A percentile compares a stretch with the other conserved stretches of the same genome.
phyloP scores from a whole-genome alignment of 1,140 invertebrate species.

The Chlorops oryzae region DNA sequence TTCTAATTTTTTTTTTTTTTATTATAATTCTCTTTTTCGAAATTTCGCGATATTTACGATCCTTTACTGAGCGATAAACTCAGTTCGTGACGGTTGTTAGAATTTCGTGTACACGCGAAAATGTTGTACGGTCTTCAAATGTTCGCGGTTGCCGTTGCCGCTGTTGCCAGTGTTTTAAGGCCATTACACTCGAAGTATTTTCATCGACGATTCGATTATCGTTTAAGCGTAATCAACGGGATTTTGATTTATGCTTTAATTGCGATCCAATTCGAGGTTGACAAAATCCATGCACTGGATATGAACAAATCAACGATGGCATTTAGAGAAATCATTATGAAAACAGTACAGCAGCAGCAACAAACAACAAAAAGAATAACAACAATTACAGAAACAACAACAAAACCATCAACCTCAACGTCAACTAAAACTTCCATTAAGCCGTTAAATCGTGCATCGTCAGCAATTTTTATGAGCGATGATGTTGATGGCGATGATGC shows the following conservation, averaged over 20 bases:
- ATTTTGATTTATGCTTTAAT: constrained; percentile 46
- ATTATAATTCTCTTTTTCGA: too few species aligned
- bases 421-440: background rate
- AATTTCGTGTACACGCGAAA: too few species aligned
- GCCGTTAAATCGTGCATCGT: background rate
- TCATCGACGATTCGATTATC: constrained; percentile 41
- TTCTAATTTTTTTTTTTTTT: too few species aligned
- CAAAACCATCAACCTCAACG: constrained; percentile 1
- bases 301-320: background rate
- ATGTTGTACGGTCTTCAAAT: too few species aligned
- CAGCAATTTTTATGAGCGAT: constrained; percentile 4
- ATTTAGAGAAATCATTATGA: constrained; percentile 9
- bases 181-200: too few species aligned
- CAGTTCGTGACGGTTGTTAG: too few species aligned
- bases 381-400: background rate
- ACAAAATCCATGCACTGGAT: constrained; percentile 11
- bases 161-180: too few species aligned
- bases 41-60: too few species aligned
- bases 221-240: constrained; percentile 42
- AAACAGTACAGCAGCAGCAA: background rate
- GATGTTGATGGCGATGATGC: too few species aligned
- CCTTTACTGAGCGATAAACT: too few species aligned
- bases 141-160: too few species aligned
- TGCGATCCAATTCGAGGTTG: constrained; percentile 29
- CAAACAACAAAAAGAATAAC: background rate